Base-by-base conservation (phyloP, 2,113 vertebrate genomes). In the Columba livia region DNA sequence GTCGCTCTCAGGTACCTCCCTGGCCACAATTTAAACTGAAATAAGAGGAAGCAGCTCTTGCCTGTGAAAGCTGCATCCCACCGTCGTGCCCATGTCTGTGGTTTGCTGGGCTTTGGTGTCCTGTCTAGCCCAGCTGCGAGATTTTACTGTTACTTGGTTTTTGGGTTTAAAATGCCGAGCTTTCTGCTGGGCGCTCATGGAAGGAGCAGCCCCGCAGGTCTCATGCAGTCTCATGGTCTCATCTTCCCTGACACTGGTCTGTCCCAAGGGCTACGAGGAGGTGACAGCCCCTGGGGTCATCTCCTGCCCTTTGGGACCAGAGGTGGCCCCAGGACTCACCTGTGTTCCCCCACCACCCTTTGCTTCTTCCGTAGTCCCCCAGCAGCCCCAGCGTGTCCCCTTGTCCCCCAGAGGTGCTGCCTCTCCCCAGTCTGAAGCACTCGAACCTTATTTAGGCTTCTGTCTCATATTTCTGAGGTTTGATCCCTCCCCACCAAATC, bases 361-460 rank as follows among this genome's bases (percentile, higher is more conserved):
- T 3, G 9, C 53, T 79, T 36, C 58, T 72, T 73, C 17, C 0
- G 1, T 10, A 1, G 26, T 25, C 21, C 53, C 65, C 58, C 78
- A 53, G 73, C 73, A 62, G 61, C 57, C 51, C 51, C 85, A 31
- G 47, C 3, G 18, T 48, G 48, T 38, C 73, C 54, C 16, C 53
- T 58, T 5, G 44, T 15, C 48, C 15, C 61, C 56, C 71, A 56
- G 81, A 47, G 47, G 18, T 56, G 50, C 72, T 70, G 56, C 34
- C 15, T 73, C 42, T 62, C 60, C 47, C 67, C 16, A 1, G 0
- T n/a, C 64, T 2, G 2, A 48, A 53, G 10, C 2, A 0, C 11
- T 53, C 2, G 5, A 77, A 29, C 29, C 51, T 42, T 32, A 36
- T 71, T 62, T 28, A 42, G 26, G 31, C 24, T 73, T 23, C 64